These are phyloP conservation scores for Andrena chrysosceles DNA, from an alignment of 2,888 invertebrate species.

Conservation along the genomic window DNA sequence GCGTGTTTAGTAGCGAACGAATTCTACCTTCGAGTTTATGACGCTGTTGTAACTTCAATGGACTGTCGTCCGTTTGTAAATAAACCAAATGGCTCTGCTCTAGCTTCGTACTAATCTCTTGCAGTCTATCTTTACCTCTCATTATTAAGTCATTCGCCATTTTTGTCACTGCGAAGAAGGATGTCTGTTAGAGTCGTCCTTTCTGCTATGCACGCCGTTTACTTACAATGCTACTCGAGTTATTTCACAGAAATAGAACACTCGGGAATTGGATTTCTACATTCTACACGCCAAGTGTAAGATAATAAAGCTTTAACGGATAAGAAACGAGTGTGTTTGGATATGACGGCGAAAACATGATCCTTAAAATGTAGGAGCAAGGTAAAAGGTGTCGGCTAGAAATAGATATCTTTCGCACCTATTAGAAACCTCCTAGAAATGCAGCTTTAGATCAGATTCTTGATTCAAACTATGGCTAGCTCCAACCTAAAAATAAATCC, in stretches of 20 bases:
- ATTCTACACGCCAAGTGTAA: not conserved
- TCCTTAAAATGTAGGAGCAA: not conserved
- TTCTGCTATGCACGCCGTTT: not conserved
- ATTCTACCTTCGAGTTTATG: conserved; percentile 91
- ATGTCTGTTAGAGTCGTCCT: not conserved
- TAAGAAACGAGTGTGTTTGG: not conserved
- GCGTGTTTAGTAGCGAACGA: not conserved
- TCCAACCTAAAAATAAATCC: conserved; percentile 83
- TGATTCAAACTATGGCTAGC: conserved; percentile 76
- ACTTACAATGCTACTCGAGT: conserved; percentile 3
- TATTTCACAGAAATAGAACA: conserved; percentile 29
- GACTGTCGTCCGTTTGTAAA: conserved; percentile 92
- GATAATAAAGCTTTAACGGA: not conserved
- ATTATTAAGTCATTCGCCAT: conserved; percentile 79
- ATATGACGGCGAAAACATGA: not conserved
- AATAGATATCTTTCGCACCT: conserved; percentile 53
- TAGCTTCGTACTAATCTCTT: conserved; percentile 90
- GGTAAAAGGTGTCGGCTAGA: conserved; percentile 31
- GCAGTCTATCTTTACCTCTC: conserved; percentile 86
- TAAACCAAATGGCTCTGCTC: conserved; percentile 92
- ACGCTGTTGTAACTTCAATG: conserved; percentile 91
- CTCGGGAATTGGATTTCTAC: not conserved
- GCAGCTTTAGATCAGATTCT: conserved; percentile 73
- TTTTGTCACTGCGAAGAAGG: conserved; percentile 62
- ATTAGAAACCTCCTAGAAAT: conserved; percentile 75